These are phyloP conservation scores for Aplocera efformata DNA, from an alignment of 2,888 invertebrate species.

Conservation along the genomic window DNA sequence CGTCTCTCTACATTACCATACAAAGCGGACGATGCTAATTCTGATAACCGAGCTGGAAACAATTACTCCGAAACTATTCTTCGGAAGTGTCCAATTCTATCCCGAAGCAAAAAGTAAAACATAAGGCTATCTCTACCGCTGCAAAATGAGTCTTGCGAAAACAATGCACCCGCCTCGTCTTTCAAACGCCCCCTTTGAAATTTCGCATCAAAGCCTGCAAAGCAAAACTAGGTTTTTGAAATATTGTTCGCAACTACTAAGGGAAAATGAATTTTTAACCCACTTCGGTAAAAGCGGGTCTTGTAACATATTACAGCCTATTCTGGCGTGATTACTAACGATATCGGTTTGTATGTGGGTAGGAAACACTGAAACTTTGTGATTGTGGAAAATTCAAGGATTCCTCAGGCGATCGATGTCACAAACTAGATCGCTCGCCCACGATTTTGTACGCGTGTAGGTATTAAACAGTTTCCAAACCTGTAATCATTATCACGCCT, in stretches of 20 bases:
- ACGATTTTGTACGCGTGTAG: too few species aligned
- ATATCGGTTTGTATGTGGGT: constrained; percentile 23
- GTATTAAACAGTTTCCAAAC: too few species aligned
- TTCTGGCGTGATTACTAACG: constrained; percentile 16
- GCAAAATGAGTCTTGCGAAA: constrained; percentile 48
- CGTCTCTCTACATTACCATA: constrained; percentile 15
- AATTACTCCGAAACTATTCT: constrained; percentile 20
- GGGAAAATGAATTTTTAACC: constrained; percentile 46
- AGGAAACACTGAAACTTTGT: constrained; percentile 4
- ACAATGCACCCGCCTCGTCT: constrained; percentile 44
- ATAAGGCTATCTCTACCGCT: constrained; percentile 43
- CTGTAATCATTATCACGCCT: too few species aligned
- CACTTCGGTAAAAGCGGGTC: constrained; percentile 34
- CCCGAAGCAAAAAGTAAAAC: constrained; percentile 41
- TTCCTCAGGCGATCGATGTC: too few species aligned
- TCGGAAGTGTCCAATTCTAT: constrained; percentile 30
- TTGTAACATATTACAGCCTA: constrained; percentile 21
- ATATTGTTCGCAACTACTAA: constrained; percentile 46
- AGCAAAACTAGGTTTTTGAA: constrained; percentile 45
- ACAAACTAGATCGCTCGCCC: too few species aligned
- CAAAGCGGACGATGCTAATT: constrained; percentile 25
- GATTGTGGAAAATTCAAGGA: not conserved
- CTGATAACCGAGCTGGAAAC: constrained; percentile 15
- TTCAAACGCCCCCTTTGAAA: constrained; percentile 49
- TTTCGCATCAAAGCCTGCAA: constrained; percentile 43